Evolutionary conservation across 2,888 invertebrate genomes (phyloP), one percentile per base, ranked within the genome.

Genomic region (Thelaira solivaga): DNA sequence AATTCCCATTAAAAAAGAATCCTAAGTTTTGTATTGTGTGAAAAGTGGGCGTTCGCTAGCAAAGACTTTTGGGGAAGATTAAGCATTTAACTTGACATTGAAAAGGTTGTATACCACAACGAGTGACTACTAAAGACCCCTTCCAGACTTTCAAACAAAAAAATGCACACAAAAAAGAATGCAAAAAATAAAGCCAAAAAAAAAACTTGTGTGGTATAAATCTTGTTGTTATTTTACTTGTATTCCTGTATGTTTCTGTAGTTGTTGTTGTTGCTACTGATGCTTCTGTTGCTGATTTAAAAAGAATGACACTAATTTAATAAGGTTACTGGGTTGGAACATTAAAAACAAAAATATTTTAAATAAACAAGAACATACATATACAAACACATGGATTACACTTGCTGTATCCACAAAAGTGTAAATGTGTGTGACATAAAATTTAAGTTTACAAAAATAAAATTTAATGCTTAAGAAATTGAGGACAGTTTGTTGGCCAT

Each of bases 31-130:
- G 53, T 69, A 61, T 53, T 61, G 77, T 78, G 78, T 74, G 74
- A 78, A 78, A 74, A 74, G 68, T 74, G 78, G 78, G 78, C 78
- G 78, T 74, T 57, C 47, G 13, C 69, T 22, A 49, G 20, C 49
- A 65, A 74, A 64, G 78, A 69, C 78, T 76, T 72, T 76, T 76
- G 62, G 64, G 55, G 67, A 77, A 80, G 77, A 80, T 80, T 74
- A 80, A 80, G 67, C 69, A 76, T 77, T 77, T 69, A 77, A 71
- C 74, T 74, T 80, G 80, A 77, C 80, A 80, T 80, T 80, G 80
- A 80, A 80, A 74, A 71, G 80, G 77, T 69, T 75, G 71, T 61
- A 24, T 72, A 47, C 43, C 51, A 74, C 31, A 8, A 41, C 57
- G 39, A 69, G 45, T 68, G 53, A 39, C 45, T 65, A 67, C 53